A percentile compares a stretch with the other conserved stretches of the same genome.
phyloP scores from a whole-genome alignment of 2,797 vertebrate species.

The Pseudopleuronectes americanus region DNA sequence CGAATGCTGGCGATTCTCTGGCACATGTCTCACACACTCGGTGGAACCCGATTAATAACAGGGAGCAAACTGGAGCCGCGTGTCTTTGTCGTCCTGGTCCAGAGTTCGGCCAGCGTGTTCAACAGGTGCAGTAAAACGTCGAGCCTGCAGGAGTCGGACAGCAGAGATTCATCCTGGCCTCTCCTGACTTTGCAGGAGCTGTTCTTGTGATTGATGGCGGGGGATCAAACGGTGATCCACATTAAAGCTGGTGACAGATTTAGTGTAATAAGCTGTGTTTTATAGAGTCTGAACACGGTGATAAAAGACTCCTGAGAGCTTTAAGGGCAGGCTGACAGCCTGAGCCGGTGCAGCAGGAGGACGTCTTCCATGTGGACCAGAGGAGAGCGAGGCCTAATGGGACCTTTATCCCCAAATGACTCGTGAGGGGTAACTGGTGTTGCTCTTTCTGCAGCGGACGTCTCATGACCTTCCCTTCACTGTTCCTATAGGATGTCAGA shows the following conservation, averaged over 20 bases:
- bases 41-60: constrained; percentile 26
- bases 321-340: constrained; percentile 61
- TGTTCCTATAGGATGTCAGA: neutral
- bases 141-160: constrained; percentile 14
- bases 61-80: constrained; percentile 18
- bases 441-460: neutral
- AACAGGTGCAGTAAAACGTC: constrained; percentile 1
- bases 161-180: constrained; percentile 44
- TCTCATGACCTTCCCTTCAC: neutral
- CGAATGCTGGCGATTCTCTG: constrained; percentile 23
- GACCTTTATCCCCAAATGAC: constrained; percentile 31
- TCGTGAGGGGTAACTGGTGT: neutral
- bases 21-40: constrained; percentile 33
- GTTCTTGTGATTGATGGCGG: constrained; percentile 58
- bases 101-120: neutral
- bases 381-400: constrained; percentile 20
- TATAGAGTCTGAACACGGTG: constrained; percentile 66
- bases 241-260: constrained; percentile 67
- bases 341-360: constrained; percentile 39
- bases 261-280: constrained; percentile 74
- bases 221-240: constrained; percentile 59
- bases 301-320: constrained; percentile 61
- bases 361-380: constrained; percentile 27
- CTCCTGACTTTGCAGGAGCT: constrained; percentile 49
- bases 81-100: neutral